A percentile compares a stretch with the other conserved stretches of the same genome.
phyloP scores from a whole-genome alignment of 2,888 invertebrate species.

The Flexamia atlantica region DNA sequence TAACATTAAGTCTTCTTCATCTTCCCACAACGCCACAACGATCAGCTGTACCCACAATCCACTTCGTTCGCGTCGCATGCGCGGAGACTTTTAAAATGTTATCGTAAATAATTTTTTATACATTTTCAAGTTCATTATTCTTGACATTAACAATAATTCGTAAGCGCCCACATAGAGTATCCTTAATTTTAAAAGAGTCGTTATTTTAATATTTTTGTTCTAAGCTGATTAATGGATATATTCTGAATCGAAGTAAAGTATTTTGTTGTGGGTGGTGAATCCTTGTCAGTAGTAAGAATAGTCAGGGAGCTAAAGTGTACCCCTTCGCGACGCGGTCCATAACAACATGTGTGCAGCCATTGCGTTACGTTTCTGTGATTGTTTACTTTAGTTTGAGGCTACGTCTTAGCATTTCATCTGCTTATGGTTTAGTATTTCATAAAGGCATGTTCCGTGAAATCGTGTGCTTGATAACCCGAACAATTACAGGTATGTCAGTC shows the following conservation, averaged over 20 bases:
- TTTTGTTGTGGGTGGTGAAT: constrained; percentile 42
- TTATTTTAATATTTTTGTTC: background rate
- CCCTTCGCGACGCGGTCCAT: constrained; percentile 10
- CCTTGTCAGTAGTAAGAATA: constrained; percentile 46
- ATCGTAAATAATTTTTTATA: constrained; percentile 15
- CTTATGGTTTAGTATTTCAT: constrained; percentile 4
- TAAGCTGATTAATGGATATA: background rate
- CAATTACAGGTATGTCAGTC: constrained; percentile 13
- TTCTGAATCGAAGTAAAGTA: background rate
- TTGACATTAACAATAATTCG: too few relatives aligned
- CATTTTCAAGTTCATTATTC: background rate
- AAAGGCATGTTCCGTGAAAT: background rate
- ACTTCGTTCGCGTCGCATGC: constrained; percentile 30
- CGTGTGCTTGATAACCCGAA: background rate
- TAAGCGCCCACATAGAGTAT: too few relatives aligned
- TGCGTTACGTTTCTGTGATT: constrained; percentile 40
- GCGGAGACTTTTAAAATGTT: constrained; percentile 44
- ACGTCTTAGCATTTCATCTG: background rate
- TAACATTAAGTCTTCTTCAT: constrained; percentile 25
- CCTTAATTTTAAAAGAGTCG: too few relatives aligned
- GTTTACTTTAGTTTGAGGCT: background rate
- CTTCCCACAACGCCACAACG: background rate
- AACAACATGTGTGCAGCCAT: constrained; percentile 48
- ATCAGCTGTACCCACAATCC: constrained; percentile 54
- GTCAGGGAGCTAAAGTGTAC: constrained; percentile 30